Evolutionary conservation across 2,888 invertebrate species (phyloP).

Genomic region (Eupithecia inturbata): DNA sequence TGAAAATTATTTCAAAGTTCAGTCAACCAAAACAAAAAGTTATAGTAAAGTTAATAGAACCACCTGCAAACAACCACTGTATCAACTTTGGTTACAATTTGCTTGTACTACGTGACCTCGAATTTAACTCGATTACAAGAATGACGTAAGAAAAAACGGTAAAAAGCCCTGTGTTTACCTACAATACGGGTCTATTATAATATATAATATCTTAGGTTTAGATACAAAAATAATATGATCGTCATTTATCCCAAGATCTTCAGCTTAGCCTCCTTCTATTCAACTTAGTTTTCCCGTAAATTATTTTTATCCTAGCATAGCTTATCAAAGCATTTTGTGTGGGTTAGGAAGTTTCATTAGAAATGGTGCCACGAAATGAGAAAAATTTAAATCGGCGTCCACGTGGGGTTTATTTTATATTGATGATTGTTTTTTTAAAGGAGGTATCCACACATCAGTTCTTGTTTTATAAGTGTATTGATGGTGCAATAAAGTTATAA

Average conservation of each 20-base stretch:
- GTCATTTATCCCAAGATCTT: not conserved
- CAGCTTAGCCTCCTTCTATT: not conserved
- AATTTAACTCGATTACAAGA: slow-evolving; percentile 6
- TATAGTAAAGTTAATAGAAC: not conserved
- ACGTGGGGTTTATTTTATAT: not conserved
- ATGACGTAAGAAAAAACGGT: not conserved
- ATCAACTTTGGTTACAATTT: not conserved
- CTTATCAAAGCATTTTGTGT: not conserved
- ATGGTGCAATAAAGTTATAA: no score
- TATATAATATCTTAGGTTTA: slow-evolving; percentile 10
- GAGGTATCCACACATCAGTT: no score
- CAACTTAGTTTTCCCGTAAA: not conserved
- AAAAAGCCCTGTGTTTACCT: slow-evolving; percentile 7
- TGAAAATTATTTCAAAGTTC: not conserved
- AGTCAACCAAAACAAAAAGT: not conserved
- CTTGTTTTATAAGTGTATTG: no score
- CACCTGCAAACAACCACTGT: not conserved
- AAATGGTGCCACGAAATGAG: not conserved
- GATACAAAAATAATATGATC: slow-evolving; percentile 9
- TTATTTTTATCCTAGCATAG: not conserved
- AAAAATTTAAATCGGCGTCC: not conserved
- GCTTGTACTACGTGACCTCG: not conserved
- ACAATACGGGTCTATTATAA: slow-evolving; percentile 7
- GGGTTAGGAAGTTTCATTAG: not conserved
- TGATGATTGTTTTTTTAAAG: not conserved